Evolutionary conservation across 1,140 invertebrate genomes (phyloP), one percentile per base, ranked within the genome.

Genomic region (Rhyacophila brunnea): DNA sequence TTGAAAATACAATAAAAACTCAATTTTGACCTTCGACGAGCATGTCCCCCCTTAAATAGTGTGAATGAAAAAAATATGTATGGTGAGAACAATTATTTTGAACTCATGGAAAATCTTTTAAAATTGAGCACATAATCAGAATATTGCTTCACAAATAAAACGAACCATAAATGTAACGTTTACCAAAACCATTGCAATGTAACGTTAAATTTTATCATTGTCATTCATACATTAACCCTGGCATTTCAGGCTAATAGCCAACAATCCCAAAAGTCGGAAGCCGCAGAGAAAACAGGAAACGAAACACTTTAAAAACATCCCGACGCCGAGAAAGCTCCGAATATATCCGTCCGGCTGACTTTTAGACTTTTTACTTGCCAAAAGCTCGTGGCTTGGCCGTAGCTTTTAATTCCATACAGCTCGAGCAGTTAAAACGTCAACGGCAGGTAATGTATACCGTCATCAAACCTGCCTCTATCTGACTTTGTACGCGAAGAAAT

Each of bases 371-470:
- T 52, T 47, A 18, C 53, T 14, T 15, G 15, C 43, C 42, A 55
- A 46, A 34, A 38, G 35, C 42, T 40, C 35, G 7, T 17, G 35
- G 36, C 36, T 36, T 40, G 35, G 46, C 35, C 38, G 57, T 28
- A 32, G 48, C 58, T 42, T 60, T 48, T 60, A 60, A 60, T 60
- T 47, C 44, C 42, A 42, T 40, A 52, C n/a, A 19, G 14, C 36
- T 36, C 10, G 36, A 17, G 56, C 43, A 51, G 56, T 58, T 58
- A 51, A 58, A 58, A 51, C 18, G 56, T 53, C 57, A 59, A 40
- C 11, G 10, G 17, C 57, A 59, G 57, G 57, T 59, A 59, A 59
- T 52, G 57, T 52, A 59, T 58, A 49, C 56, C 46, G 48, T 59
- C 57, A 59, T 50, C 40, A 23, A 36, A 6, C 20, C 43, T 34